phyloP scores from a whole-genome alignment of 2,888 invertebrate species.

The Monopis laevigella region DNA sequence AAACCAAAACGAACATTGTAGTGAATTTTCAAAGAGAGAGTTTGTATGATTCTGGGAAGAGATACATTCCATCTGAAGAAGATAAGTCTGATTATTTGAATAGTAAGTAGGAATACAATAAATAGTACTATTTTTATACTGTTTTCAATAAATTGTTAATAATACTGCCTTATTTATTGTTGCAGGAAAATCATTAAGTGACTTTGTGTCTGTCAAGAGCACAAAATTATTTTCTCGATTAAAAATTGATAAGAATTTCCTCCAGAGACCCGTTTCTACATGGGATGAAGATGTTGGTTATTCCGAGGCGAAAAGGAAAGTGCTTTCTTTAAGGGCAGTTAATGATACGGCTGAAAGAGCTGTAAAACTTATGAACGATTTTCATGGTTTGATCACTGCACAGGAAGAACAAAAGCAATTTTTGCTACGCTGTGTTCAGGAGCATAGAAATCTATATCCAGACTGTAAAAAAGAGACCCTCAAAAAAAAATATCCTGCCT shows the following conservation, averaged over 20 bases:
- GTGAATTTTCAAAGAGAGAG: constrained; percentile 17
- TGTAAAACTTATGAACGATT: constrained; percentile 21
- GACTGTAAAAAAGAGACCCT: constrained; percentile 12
- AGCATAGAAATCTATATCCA: constrained; percentile 13
- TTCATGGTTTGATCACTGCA: constrained; percentile 19
- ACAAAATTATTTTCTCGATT: constrained; percentile 15
- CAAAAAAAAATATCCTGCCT: constrained; percentile 11
- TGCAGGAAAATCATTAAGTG: constrained; percentile 15
- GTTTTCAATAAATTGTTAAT: neutral
- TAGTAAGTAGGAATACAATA: constrained; percentile 9
- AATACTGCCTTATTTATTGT: constrained; percentile 13
- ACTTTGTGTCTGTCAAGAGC: constrained; percentile 17
- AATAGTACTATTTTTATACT: constrained; percentile 6
- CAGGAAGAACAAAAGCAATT: constrained; percentile 19
- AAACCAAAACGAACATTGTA: constrained; percentile 16
- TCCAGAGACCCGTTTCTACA: constrained; percentile 14
- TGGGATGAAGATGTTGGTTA: constrained; percentile 17
- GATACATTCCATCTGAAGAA: constrained; percentile 19
- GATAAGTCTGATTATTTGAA: constrained; percentile 16
- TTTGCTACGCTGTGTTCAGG: constrained; percentile 18
- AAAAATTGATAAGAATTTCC: constrained; percentile 13
- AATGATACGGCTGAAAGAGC: constrained; percentile 20
- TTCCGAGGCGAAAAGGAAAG: constrained; percentile 13
- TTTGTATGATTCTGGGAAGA: constrained; percentile 16
- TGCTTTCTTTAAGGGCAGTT: constrained; percentile 14